These are phyloP conservation scores for Chymomyza costata DNA, from an alignment of 1,140 invertebrate genomes.

Conservation along the genomic window DNA sequence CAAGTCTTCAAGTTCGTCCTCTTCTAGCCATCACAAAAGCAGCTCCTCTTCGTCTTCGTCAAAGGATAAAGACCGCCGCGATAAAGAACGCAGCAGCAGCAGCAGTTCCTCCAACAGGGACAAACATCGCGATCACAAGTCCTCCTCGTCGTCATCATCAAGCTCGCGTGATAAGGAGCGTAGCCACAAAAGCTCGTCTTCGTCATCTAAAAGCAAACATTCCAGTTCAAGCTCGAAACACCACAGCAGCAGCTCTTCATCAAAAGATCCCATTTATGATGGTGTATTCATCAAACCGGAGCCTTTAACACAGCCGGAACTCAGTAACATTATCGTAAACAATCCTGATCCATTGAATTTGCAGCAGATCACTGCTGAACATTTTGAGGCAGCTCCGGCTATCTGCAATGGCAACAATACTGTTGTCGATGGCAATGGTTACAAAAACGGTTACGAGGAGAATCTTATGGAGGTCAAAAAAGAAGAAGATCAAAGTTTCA, in stretches of 20 bases:
- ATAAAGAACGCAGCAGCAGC: slow-evolving; percentile 75
- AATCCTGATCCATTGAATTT: slow-evolving; percentile 36
- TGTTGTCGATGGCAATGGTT: slow-evolving; percentile 43
- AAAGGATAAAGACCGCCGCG: slow-evolving; percentile 75
- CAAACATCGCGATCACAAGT: slow-evolving; percentile 76
- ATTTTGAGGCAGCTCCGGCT: slow-evolving; percentile 1
- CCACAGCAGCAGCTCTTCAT: slow-evolving; percentile 53
- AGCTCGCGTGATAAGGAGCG: slow-evolving; percentile 73
- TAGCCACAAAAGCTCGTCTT: slow-evolving; percentile 59
- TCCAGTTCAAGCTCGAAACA: slow-evolving; percentile 61
- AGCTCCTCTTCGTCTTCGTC: slow-evolving; percentile 61
- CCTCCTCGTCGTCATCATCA: slow-evolving; percentile 60
- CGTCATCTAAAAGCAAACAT: slow-evolving; percentile 75
- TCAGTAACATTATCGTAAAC: slow-evolving; percentile 6
- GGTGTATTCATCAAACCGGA: slow-evolving; percentile 73
- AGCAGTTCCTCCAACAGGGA: slow-evolving; percentile 77
- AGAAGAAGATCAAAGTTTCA: slow-evolving; percentile 54
- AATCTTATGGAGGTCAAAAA: slow-evolving; percentile 51
- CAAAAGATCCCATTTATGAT: slow-evolving; percentile 58
- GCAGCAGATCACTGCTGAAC: slow-evolving; percentile 6
- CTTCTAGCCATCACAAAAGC: slow-evolving; percentile 60
- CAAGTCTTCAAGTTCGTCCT: slow-evolving; percentile 73
- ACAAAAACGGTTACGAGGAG: slow-evolving; percentile 73
- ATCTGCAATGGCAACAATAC: slow-evolving; percentile 27
- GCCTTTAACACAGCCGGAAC: slow-evolving; percentile 75